Conservation (phyloP, 92 coral and sea anemone genomes). For the Epizoanthus illoricatus region DNA sequence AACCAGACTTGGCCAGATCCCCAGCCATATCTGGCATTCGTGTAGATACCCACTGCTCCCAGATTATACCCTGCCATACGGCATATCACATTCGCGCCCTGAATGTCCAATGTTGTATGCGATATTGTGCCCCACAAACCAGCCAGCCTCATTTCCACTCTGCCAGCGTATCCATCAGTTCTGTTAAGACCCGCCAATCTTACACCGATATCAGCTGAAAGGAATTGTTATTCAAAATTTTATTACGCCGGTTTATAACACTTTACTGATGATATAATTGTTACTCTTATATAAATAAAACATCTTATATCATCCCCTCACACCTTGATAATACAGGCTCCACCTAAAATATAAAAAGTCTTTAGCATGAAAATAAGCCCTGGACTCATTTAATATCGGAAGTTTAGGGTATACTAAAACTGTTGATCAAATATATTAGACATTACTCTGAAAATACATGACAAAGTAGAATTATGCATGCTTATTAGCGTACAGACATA, state of each 20-base stretch:
- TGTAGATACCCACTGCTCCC: constrained; percentile 8
- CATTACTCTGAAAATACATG: too few species aligned
- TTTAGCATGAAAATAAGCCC: too few species aligned
- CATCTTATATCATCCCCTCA: background rate
- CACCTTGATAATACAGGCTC: too few species aligned
- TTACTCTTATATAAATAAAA: background rate
- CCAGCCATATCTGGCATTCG: background rate
- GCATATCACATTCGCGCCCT: constrained; percentile 8
- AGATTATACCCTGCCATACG: constrained; percentile 23
- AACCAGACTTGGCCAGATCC: constrained; percentile 1
- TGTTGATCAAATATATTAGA: too few species aligned
- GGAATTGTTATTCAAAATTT: background rate
- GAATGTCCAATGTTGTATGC: background rate
- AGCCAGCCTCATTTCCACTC: constrained; percentile 20
- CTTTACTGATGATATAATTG: too few species aligned
- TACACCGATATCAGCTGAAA: background rate
- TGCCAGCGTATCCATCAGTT: constrained; percentile 4
- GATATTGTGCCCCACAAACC: constrained; percentile 30
- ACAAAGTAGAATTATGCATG: too few species aligned
- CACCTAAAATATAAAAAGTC: too few species aligned
- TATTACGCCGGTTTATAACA: too few species aligned
- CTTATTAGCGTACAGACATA: background rate
- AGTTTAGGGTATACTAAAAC: too few species aligned
- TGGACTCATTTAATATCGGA: too few species aligned
- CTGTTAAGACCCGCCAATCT: background rate